Conservation (phyloP, 2,113 vertebrate species). For the Petroica traversi region DNA sequence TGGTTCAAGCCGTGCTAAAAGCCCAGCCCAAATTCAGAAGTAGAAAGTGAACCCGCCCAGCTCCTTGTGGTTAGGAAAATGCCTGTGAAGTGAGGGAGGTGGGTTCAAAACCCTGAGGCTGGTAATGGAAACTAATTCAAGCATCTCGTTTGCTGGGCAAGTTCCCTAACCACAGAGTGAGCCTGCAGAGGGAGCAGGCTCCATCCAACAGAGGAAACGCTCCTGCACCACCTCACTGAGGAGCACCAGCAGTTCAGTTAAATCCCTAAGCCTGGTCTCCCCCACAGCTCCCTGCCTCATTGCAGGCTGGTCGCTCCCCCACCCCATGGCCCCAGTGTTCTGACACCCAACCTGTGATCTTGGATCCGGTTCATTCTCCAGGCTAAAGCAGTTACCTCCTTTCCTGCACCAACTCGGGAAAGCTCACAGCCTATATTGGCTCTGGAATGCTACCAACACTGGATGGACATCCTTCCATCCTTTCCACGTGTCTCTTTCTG, state of each 20-base stretch:
- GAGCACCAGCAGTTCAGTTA: neutral
- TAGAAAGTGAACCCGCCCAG: neutral
- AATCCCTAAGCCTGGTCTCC: neutral
- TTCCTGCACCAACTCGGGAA: neutral
- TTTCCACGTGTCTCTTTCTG: neutral
- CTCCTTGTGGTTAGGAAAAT: neutral
- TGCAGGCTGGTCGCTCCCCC: accelerated
- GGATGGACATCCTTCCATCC: neutral
- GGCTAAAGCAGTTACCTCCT: neutral
- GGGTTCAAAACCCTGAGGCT: neutral
- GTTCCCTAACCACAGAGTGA: neutral
- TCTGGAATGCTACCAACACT: neutral
- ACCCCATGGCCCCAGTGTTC: accelerated
- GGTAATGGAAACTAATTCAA: neutral
- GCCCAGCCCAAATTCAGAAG: conserved; percentile 10
- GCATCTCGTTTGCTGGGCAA: neutral
- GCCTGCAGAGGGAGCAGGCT: neutral
- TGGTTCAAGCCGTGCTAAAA: neutral
- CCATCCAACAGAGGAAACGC: accelerated
- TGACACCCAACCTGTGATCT: accelerated
- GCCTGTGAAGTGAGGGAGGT: neutral
- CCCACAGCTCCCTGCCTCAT: neutral
- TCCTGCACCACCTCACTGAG: neutral
- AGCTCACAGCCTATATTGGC: accelerated
- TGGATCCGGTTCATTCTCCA: neutral